Conservation (phyloP, 2,797 vertebrate species). For the Gymnoscopelus microlampas region DNA sequence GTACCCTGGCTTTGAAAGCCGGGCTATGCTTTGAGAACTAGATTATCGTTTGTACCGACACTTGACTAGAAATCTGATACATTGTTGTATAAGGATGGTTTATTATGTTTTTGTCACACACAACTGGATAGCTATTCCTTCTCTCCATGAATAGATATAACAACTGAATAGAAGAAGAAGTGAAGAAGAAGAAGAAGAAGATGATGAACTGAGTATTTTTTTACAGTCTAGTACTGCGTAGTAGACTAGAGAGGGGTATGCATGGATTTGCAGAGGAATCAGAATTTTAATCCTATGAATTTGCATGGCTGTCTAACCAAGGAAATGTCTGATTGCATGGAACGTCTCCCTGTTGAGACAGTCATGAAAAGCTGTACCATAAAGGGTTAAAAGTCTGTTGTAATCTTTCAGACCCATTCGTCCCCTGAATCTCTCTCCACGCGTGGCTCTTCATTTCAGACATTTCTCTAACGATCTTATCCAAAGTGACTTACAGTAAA, state of each 20-base stretch:
- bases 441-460: constrained; percentile 4
- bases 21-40: constrained; percentile 28
- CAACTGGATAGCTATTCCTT: constrained; percentile 12
- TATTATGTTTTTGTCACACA: constrained; percentile 31
- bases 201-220: constrained; percentile 15
- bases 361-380: background rate
- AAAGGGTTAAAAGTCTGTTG: background rate
- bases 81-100: constrained; percentile 17
- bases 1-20: constrained; percentile 30
- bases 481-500: background rate
- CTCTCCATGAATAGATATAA: background rate
- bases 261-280: constrained; percentile 15
- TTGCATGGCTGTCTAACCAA: constrained; percentile 9
- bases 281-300: background rate
- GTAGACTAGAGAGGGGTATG: background rate
- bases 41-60: constrained; percentile 42
- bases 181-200: no score
- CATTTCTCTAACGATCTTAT: background rate
- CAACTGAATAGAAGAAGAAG: background rate
- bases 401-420: no score
- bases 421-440: no score
- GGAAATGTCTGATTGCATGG: background rate
- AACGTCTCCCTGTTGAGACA: background rate
- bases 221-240: constrained; percentile 15
- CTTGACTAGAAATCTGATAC: constrained; percentile 1